phyloP scores from a whole-genome alignment of 2,797 vertebrate species.

The Chromobotia macracanthus region DNA sequence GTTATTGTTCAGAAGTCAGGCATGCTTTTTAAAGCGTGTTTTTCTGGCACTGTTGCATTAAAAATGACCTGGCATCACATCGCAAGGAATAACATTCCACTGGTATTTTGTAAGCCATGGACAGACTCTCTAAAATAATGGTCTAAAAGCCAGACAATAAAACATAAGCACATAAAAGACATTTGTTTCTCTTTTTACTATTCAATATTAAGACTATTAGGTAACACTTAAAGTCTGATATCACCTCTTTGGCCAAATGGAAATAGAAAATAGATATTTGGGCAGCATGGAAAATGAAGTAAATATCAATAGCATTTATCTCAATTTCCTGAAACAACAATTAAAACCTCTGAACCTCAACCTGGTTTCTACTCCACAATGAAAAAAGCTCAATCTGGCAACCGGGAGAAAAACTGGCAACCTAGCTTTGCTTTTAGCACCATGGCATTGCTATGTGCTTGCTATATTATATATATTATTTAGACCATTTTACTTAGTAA shows the following conservation, averaged over 20 bases:
- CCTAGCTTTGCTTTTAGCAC: not conserved
- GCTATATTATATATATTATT: not conserved
- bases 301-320: too few species aligned
- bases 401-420: not conserved
- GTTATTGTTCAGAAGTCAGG: slow-evolving; percentile 39
- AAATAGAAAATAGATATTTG: not conserved
- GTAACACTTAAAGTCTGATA: slow-evolving; percentile 56
- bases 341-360: too few species aligned
- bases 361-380: too few species aligned
- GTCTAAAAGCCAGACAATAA: slow-evolving; percentile 38
- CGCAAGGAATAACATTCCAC: slow-evolving; percentile 42
- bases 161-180: slow-evolving; percentile 36
- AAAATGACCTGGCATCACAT: slow-evolving; percentile 36
- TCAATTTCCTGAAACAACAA: too few species aligned
- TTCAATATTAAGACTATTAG: slow-evolving; percentile 57
- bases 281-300: slow-evolving; percentile 44
- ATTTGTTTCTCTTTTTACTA: slow-evolving; percentile 46
- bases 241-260: slow-evolving; percentile 50
- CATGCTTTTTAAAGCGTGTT: slow-evolving; percentile 24
- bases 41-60: slow-evolving; percentile 40
- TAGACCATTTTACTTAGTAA: too few species aligned
- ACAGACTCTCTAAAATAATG: slow-evolving; percentile 13
- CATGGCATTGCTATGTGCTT: not conserved
- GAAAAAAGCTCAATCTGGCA: not conserved
- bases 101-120: slow-evolving; percentile 46